These are phyloP conservation scores for Calyptomena viridis DNA, from an alignment of 2,113 vertebrate species.

Conservation along the genomic window DNA sequence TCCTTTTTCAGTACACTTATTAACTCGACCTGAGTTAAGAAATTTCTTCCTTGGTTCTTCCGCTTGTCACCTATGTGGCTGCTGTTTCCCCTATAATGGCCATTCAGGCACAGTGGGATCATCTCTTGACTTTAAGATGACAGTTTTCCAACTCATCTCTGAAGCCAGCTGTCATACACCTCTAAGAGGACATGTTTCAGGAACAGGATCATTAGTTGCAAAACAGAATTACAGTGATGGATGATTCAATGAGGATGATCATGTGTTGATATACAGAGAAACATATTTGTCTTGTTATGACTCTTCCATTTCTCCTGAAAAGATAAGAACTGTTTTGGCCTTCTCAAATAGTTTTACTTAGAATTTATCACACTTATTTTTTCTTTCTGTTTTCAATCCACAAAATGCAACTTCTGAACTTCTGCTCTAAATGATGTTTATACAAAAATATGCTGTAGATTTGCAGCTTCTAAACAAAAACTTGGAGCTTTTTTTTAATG, in stretches of 20 bases:
- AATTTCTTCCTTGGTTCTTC: not conserved
- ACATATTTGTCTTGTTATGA: rapidly evolving
- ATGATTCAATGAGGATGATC: not conserved
- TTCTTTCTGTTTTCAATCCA: not conserved
- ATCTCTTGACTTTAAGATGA: not conserved
- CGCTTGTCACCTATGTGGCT: not conserved
- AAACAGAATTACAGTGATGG: not conserved
- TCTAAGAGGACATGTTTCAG: not conserved
- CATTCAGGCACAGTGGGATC: not conserved
- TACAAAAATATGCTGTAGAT: not conserved
- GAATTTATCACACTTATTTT: not conserved
- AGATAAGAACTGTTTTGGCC: not conserved
- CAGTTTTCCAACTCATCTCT: not conserved
- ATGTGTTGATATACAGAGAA: not conserved
- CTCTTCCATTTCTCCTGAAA: not conserved
- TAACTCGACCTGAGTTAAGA: not conserved
- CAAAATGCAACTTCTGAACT: not conserved
- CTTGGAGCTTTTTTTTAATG: not conserved
- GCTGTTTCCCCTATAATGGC: not conserved
- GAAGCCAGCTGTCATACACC: not conserved
- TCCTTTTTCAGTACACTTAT: not conserved
- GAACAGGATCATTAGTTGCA: not conserved
- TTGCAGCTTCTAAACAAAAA: not conserved
- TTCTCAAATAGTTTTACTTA: not conserved
- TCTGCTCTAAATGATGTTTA: not conserved